phyloP scores from a whole-genome alignment of 2,888 invertebrate genomes.

The Arrhopalites spinosus region DNA sequence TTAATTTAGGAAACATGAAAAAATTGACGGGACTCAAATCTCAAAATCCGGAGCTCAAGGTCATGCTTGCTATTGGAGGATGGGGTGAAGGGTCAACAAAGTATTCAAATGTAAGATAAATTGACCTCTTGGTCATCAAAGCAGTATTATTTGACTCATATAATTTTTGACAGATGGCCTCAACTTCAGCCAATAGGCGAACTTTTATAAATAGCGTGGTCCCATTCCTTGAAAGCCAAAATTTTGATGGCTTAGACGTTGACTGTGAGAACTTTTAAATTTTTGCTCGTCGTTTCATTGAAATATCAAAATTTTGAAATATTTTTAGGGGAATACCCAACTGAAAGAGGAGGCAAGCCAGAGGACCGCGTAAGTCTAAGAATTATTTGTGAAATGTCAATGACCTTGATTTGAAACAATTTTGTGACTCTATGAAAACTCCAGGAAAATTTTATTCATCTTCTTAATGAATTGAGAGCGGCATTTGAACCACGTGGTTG shows the following conservation, averaged over 20 bases:
- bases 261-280: slow-evolving; percentile 38
- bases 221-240: slow-evolving; percentile 54
- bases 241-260: slow-evolving; percentile 51
- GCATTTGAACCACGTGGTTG: slow-evolving; percentile 34
- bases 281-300: too few species aligned
- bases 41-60: slow-evolving; percentile 68
- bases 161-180: slow-evolving; percentile 56
- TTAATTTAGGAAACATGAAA: not conserved
- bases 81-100: slow-evolving; percentile 61
- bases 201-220: slow-evolving; percentile 57
- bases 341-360: slow-evolving; percentile 13
- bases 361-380: slow-evolving; percentile 59
- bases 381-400: not conserved
- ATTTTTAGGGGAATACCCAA: slow-evolving; percentile 20
- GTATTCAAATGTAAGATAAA: slow-evolving; percentile 9
- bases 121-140: too few species aligned
- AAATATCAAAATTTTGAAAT: too few species aligned
- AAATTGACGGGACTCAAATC: not conserved
- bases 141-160: too few species aligned
- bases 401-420: too few species aligned
- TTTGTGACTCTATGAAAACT: too few species aligned
- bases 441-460: slow-evolving; percentile 40
- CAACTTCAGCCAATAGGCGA: slow-evolving; percentile 44
- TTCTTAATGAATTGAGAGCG: slow-evolving; percentile 37
- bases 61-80: slow-evolving; percentile 74